These are phyloP conservation scores for Pachyramphus minor DNA, from an alignment of 2,113 vertebrate genomes.

Conservation along the genomic window DNA sequence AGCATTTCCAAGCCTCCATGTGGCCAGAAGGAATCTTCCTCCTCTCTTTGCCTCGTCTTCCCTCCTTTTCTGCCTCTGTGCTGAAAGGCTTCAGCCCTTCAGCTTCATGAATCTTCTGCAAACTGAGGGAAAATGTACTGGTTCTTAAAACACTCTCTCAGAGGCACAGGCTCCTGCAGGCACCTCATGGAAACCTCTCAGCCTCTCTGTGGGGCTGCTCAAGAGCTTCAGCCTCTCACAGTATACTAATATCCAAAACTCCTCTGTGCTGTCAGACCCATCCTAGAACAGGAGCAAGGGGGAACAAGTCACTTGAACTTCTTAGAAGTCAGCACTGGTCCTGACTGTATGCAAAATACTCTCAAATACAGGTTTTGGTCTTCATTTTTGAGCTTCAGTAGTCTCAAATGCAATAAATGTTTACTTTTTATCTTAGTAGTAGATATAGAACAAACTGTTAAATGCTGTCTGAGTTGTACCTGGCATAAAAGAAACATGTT, in stretches of 20 bases:
- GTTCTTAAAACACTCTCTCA: not conserved
- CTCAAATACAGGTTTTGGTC: not conserved
- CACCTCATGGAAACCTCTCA: not conserved
- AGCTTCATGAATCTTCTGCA: not conserved
- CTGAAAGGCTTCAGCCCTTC: not conserved
- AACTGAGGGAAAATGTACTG: not conserved
- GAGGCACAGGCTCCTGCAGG: not conserved
- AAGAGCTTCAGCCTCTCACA: not conserved
- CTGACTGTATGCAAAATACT: not conserved
- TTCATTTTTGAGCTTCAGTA: not conserved
- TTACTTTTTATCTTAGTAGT: conserved; percentile 4
- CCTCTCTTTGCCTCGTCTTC: not conserved
- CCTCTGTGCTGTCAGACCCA: not conserved
- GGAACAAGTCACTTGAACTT: not conserved
- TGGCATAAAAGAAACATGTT: not conserved
- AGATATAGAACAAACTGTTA: not conserved
- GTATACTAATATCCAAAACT: not conserved
- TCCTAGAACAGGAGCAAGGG: not conserved
- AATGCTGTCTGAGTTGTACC: not conserved
- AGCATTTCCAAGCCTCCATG: not conserved
- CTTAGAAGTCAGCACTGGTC: not conserved
- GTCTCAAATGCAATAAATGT: not conserved
- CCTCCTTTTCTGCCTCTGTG: not conserved
- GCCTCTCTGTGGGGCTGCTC: not conserved
- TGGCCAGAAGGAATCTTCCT: not conserved